Base-by-base conservation (phyloP, 92 coral and sea anemone genomes). In the Zoanthus sansibaricus region DNA sequence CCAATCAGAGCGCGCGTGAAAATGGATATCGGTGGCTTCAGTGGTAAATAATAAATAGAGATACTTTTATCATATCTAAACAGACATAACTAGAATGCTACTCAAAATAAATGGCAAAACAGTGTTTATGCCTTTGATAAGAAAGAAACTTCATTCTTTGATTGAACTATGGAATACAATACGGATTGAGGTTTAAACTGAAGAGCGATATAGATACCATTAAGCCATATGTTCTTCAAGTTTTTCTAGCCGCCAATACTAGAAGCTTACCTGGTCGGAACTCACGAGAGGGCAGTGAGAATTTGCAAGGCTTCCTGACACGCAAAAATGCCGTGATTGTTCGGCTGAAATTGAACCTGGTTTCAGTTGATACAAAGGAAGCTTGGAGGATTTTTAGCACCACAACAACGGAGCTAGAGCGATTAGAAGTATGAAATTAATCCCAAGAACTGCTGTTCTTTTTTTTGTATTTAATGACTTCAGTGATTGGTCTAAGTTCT, bases 161-260 rank as follows among this genome's bases (percentile, higher is more conserved):
- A 13, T 54, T 54, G 11, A 54, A 7, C 59, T 54, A 54, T 54
- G 16, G 59, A 54, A 54, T 54, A 54, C 59, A 54, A 5, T 2
- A 54, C 59, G 15, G 25, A 25, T 25, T 25, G 25, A 25, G 25
- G 25, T 25, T 25, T 25, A 25, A 25, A 25, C 25, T 25, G 25
- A 25, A 25, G 25, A 0, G 25, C 30, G 82, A 92, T 78, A 90
- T 90, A 46, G 92, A 92, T 82, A 87, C 89, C 13, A 82, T 89
- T 66, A 76, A 76, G 62, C 87, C 87, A 30, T 55, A 54, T 55
- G 87, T 25, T 25, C 25, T 25, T 83, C 42, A 51, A 71, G 79
- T 71, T 83, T 54, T 83, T 83, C 32, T 71, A 71, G 11, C 87
- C 87, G 11, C 66, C 70, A 20, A 79, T 83, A 72, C 82, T 49